phyloP scores from a whole-genome alignment of 37 sponge, comb jelly and placozoan species.

The Agelas oroides region DNA sequence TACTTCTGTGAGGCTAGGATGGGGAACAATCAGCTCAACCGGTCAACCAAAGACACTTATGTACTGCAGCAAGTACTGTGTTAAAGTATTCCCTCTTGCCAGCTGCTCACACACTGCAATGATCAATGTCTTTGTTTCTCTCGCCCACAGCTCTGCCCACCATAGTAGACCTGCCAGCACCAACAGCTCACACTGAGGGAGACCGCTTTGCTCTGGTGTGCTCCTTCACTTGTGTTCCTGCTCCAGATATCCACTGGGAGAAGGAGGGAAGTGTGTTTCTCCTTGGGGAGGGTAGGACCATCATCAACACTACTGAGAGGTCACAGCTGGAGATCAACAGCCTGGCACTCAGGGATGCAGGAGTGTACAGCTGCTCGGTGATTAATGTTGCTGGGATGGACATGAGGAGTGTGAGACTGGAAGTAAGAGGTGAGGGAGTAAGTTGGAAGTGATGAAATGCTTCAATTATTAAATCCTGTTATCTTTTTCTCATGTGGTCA shows the following conservation, averaged over 20 bases:
- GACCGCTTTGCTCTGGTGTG: background rate
- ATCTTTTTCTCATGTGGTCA: background rate
- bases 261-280: background rate
- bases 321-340: background rate
- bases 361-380: constrained; percentile 12
- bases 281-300: background rate
- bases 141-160: constrained; percentile 22
- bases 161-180: background rate
- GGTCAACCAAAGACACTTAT: background rate
- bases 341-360: constrained; percentile 7
- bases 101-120: background rate
- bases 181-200: background rate
- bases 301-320: background rate
- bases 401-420: background rate
- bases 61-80: background rate
- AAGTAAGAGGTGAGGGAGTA: constrained; percentile 1
- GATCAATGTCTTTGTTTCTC: too few relatives aligned
- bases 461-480: background rate
- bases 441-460: background rate
- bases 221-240: constrained; percentile 8
- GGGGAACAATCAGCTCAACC: too few relatives aligned
- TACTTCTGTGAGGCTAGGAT: background rate
- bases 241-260: constrained; percentile 19
- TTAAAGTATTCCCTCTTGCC: too few relatives aligned
- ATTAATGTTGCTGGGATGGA: constrained; percentile 1